Conservation (phyloP, 2,888 invertebrate species). For the Aspidiotus rigidus region DNA sequence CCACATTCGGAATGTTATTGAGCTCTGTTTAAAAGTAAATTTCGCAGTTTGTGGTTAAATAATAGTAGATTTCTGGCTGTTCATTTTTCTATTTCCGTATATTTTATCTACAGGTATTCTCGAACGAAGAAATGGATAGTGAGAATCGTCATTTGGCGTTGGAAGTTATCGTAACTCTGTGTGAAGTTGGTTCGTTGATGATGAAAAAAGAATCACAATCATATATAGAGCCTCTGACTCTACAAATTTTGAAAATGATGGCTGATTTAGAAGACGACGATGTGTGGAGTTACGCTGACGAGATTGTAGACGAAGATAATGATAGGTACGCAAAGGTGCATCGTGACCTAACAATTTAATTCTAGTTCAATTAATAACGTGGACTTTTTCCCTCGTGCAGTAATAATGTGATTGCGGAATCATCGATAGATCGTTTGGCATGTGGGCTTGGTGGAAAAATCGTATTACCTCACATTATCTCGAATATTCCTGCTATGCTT, state of each 20-base stretch:
- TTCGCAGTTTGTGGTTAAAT: not conserved
- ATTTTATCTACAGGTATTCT: conserved; percentile 50
- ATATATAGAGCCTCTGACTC: conserved; percentile 70
- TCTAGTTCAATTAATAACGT: not conserved
- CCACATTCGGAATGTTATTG: conserved; percentile 75
- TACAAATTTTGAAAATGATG: conserved; percentile 85
- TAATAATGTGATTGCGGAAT: conserved; percentile 91
- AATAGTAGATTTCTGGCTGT: not conserved
- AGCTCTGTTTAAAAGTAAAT: conserved; percentile 72
- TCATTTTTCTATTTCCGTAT: not conserved
- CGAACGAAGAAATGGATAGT: conserved; percentile 61
- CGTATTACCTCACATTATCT: conserved; percentile 79
- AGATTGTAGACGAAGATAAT: conserved; percentile 82
- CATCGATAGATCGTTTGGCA: conserved; percentile 91
- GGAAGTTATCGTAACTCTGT: conserved; percentile 74
- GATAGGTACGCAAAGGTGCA: conserved; percentile 46
- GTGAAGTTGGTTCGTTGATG: conserved; percentile 94
- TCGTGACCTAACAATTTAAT: not conserved
- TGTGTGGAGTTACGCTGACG: conserved; percentile 78
- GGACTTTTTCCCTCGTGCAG: conserved; percentile 46
- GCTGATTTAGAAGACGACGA: conserved; percentile 87
- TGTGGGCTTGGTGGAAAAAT: conserved; percentile 91
- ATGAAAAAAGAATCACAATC: conserved; percentile 83
- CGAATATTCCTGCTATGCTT: conserved; percentile 78
- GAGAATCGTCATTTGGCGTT: conserved; percentile 82